Percentiles rank a stretch among this genome's conserved stretches.
Conservation (phyloP, 2,113 vertebrate genomes). For the Pedetes capensis region DNA sequence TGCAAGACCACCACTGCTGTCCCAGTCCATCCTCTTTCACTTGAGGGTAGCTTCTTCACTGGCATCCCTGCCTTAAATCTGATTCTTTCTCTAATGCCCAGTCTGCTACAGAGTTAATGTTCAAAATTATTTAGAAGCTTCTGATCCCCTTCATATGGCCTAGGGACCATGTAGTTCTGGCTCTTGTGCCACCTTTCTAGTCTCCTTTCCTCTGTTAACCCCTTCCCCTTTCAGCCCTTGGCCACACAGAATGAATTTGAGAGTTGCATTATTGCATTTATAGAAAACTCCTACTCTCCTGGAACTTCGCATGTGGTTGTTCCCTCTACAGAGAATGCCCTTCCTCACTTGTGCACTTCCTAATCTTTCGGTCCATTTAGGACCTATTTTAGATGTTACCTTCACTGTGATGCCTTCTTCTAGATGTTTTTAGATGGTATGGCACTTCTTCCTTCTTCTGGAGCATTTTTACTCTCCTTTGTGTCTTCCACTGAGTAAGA, state of each 20-base stretch:
- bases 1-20: background rate
- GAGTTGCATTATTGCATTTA: background rate
- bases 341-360: background rate
- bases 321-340: slow-evolving; percentile 17
- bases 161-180: background rate
- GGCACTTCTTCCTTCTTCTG: background rate
- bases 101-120: background rate
- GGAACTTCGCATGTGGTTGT: background rate
- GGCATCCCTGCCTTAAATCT: background rate
- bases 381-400: background rate
- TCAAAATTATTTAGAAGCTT: background rate
- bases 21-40: background rate
- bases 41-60: background rate
- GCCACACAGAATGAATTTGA: background rate
- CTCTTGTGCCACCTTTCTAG: background rate
- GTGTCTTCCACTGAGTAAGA: background rate
- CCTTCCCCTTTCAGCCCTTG: background rate
- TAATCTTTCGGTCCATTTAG: background rate
- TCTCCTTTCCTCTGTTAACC: background rate
- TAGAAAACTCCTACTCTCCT: background rate
- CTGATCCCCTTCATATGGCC: background rate
- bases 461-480: slow-evolving; percentile 24
- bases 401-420: background rate
- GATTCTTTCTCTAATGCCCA: background rate
- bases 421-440: background rate